Conservation (phyloP, 2,113 vertebrate genomes). For the Acrocephalus arundinaceus region DNA sequence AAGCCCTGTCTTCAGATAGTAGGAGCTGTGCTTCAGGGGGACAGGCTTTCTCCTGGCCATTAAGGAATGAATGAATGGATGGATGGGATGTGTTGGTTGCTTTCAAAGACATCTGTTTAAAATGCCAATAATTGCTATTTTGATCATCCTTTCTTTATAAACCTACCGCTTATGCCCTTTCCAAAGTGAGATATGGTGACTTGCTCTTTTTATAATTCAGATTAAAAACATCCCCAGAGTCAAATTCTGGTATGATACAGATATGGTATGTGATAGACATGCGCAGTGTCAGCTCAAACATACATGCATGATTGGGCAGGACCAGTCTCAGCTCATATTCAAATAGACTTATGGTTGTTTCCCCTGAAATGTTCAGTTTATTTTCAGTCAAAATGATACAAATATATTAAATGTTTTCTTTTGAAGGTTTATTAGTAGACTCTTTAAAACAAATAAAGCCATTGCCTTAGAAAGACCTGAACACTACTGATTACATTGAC, state of each 20-base stretch:
- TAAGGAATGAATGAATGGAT: neutral
- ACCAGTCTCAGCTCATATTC: neutral
- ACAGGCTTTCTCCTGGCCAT: neutral
- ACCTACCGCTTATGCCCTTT: neutral
- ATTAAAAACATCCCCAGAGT: neutral
- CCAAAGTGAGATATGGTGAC: neutral
- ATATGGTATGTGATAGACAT: too few relatives aligned
- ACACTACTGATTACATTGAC: neutral
- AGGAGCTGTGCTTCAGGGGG: neutral
- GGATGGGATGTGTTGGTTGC: neutral
- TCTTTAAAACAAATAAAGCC: neutral
- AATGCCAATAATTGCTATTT: neutral
- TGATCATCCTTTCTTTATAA: neutral
- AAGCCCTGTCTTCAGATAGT: neutral
- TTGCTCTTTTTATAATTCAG: neutral
- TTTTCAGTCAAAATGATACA: neutral
- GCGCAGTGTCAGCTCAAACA: neutral
- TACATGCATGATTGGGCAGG: too few relatives aligned
- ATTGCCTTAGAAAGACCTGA: neutral
- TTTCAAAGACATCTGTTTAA: neutral
- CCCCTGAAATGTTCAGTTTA: neutral
- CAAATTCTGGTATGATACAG: neutral
- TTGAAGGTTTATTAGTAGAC: neutral
- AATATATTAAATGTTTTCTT: neutral
- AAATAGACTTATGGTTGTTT: neutral